Conservation (phyloP, 2,888 invertebrate genomes). For the Axea sp. region DNA sequence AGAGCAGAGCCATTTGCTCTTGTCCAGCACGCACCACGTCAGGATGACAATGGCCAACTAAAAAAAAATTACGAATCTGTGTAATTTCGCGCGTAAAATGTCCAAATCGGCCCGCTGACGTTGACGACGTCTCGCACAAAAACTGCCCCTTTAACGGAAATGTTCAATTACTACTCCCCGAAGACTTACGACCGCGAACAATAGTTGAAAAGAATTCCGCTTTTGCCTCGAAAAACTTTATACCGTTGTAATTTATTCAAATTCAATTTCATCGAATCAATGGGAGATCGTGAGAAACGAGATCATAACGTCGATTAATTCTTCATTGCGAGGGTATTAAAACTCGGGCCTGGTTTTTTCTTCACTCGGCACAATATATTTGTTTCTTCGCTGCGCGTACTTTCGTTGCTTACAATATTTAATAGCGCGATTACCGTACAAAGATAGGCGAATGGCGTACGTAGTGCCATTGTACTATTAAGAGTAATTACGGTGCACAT, state of each 20-base stretch:
- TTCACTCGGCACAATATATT: no score
- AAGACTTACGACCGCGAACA: slow-evolving; percentile 41
- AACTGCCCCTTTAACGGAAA: slow-evolving; percentile 45
- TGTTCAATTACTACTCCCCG: slow-evolving; percentile 44
- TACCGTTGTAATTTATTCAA: slow-evolving; percentile 36
- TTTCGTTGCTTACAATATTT: slow-evolving; percentile 37
- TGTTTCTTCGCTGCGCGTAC: no score
- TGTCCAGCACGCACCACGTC: slow-evolving; percentile 94
- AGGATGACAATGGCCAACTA: slow-evolving; percentile 99
- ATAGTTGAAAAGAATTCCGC: slow-evolving; percentile 14
- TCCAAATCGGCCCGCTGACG: slow-evolving; percentile 32
- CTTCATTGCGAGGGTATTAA: no score
- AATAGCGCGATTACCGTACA: slow-evolving; percentile 45
- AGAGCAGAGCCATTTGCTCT: slow-evolving; percentile 93
- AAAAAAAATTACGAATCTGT: slow-evolving; percentile 69
- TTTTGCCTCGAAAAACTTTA: slow-evolving; percentile 15
- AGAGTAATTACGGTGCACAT: slow-evolving; percentile 59
- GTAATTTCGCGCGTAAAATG: slow-evolving; percentile 49
- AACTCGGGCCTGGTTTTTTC: no score
- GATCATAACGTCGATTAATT: no score
- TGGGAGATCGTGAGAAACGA: no score
- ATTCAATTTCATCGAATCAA: slow-evolving; percentile 33
- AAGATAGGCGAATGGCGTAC: slow-evolving; percentile 37
- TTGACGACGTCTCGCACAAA: slow-evolving; percentile 26
- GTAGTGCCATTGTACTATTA: slow-evolving; percentile 53